These are phyloP conservation scores for Crossaster papposus DNA, from an alignment of 53 echinoderm and acorn worm species.

Conservation along the genomic window DNA sequence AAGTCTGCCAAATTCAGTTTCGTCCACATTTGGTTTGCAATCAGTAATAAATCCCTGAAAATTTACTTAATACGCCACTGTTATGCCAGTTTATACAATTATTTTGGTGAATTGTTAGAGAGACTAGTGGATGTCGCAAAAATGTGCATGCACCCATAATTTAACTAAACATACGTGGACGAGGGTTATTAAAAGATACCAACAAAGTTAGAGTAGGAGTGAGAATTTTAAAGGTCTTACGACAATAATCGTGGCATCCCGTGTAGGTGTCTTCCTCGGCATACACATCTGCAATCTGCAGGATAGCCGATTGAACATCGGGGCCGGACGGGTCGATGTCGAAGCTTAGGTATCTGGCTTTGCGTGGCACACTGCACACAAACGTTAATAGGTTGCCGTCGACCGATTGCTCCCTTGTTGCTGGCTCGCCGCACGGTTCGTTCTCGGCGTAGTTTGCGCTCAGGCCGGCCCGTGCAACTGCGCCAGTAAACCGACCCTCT, in stretches of 20 bases:
- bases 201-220: neutral
- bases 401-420: slow-evolving; percentile 30
- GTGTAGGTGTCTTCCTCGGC: neutral
- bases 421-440: slow-evolving; percentile 32
- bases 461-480: neutral
- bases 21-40: no score
- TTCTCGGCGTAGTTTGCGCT: slow-evolving; percentile 24
- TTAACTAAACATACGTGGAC: no score
- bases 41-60: no score
- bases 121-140: no score
- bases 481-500: neutral
- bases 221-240: neutral
- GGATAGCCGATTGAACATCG: neutral
- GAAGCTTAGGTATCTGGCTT: slow-evolving; percentile 23
- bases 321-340: slow-evolving; percentile 28
- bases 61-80: no score
- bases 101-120: no score
- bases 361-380: slow-evolving; percentile 32
- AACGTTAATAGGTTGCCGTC: neutral
- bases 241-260: neutral
- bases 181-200: neutral
- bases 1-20: no score
- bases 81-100: no score
- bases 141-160: no score
- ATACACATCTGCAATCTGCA: neutral